Percentiles rank a stretch among this genome's conserved stretches.
Evolutionary conservation across 64 coral and sea anemone genomes (phyloP).

Genomic region (Montipora capricornis): DNA sequence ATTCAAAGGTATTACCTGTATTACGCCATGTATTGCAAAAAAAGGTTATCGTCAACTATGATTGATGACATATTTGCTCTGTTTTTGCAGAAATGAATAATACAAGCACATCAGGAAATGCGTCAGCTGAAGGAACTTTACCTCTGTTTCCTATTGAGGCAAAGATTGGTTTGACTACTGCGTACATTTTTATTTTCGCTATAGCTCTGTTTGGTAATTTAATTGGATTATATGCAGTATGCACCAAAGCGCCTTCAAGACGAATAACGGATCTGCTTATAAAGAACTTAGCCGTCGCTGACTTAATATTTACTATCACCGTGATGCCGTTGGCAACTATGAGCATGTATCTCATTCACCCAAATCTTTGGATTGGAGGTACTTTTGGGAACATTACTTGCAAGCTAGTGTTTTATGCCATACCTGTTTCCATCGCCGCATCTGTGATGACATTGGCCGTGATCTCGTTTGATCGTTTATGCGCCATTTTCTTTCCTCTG

Average conservation of each 20-base stretch:
- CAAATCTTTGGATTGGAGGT: slow-evolving; percentile 64
- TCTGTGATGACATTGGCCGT: slow-evolving; percentile 67
- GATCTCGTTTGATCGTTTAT: slow-evolving; percentile 74
- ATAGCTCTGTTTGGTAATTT: slow-evolving; percentile 58
- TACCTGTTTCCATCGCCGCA: slow-evolving; percentile 56
- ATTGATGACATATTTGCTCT: neutral
- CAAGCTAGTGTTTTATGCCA: slow-evolving; percentile 11
- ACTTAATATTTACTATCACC: slow-evolving; percentile 44
- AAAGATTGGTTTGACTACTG: neutral
- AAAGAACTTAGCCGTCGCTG: slow-evolving; percentile 65
- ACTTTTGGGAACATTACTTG: slow-evolving; percentile 39
- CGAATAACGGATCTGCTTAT: slow-evolving; percentile 58
- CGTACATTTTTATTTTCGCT: slow-evolving; percentile 38
- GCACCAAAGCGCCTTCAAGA: slow-evolving; percentile 33
- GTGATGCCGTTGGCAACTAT: slow-evolving; percentile 32
- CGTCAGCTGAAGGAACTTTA: neutral
- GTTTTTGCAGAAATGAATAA: slow-evolving; percentile 7
- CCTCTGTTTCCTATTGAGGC: neutral
- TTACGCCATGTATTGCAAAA: too few relatives aligned
- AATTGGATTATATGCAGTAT: slow-evolving; percentile 65
- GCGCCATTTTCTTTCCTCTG: slow-evolving; percentile 65
- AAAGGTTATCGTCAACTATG: too few relatives aligned
- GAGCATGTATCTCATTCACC: neutral
- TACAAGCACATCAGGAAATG: neutral
- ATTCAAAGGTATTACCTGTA: too few relatives aligned